Evolutionary conservation across 2,797 vertebrate species (phyloP).

Genomic region (Simalia tracyae): DNA sequence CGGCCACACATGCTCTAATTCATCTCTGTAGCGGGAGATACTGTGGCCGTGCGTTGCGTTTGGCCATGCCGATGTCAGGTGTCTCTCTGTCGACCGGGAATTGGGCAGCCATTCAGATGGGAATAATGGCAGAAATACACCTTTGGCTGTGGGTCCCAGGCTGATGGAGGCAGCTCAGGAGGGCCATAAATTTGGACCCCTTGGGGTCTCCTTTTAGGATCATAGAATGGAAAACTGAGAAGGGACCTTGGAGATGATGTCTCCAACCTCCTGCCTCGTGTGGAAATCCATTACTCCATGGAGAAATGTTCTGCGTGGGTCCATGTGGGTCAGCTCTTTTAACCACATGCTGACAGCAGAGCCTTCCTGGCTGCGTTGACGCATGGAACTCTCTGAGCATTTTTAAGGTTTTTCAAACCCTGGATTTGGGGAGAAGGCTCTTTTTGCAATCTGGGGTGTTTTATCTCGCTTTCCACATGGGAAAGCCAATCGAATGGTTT

Average conservation of each 20-base stretch:
- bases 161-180: background rate
- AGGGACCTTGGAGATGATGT: background rate
- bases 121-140: background rate
- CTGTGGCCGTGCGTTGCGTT: background rate
- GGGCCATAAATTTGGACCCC: background rate
- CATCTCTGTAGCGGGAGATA: background rate
- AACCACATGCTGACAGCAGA: background rate
- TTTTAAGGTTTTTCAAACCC: background rate
- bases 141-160: background rate
- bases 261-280: background rate
- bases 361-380: background rate
- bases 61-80: background rate
- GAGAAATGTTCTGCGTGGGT: background rate
- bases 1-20: background rate
- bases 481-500: background rate
- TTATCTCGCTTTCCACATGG: background rate
- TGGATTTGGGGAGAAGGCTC: background rate
- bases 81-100: background rate
- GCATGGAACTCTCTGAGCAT: background rate
- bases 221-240: background rate
- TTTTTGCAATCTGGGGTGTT: background rate
- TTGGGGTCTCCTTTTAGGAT: background rate
- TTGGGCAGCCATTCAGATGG: background rate
- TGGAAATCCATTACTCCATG: background rate
- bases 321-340: background rate